Base-by-base conservation (phyloP, 2,797 vertebrate genomes). In the Fistularia commersonii region DNA sequence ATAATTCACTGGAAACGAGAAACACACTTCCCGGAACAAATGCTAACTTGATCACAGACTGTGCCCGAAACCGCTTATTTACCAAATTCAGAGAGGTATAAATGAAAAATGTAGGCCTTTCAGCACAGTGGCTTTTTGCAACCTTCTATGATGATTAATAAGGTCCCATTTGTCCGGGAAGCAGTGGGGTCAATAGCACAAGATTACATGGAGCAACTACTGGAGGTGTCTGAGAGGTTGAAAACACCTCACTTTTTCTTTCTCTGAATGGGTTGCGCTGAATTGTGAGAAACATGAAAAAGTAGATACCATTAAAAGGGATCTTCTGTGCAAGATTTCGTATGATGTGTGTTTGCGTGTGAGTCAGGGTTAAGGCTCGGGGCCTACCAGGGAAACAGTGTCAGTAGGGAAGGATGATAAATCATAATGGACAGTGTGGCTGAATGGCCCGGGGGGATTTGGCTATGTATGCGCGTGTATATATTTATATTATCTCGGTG, bases 91-190 rank as follows among this genome's bases (percentile, higher is more conserved):
- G 46, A 61, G 64, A 40, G 57, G 43, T 70, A 3, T 32, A 59
- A 65, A 68, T 76, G 74, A 82, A 66, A 73, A 81, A 80, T 74
- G 61, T 53, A 72, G 57, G 55, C 34, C 41, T 61, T 61, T 61
- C 45, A 45, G 52, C 56, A 53, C 12, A 1, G 31, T 4, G 23
- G 41, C 57, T 54, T 62, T 79, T 70, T 64, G 47, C 54, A 67
- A 69, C 62, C 57, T 79, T 82, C 75, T 74, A 71, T 74, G 73
- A 81, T 81, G 83, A 86, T 82, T 80, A 79, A 79, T 82, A 82
- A 61, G 70, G 68, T 69, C 79, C 76, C 70, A 81, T 78, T 86
- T 74, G 65, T 76, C 63, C 35, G 13, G 62, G 61, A 74, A 66
- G 69, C 65, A 71, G 73, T 51, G 12, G 69, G 76, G 80, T 85